Conservation (phyloP, 2,797 vertebrate genomes). For the Falco naumanni region DNA sequence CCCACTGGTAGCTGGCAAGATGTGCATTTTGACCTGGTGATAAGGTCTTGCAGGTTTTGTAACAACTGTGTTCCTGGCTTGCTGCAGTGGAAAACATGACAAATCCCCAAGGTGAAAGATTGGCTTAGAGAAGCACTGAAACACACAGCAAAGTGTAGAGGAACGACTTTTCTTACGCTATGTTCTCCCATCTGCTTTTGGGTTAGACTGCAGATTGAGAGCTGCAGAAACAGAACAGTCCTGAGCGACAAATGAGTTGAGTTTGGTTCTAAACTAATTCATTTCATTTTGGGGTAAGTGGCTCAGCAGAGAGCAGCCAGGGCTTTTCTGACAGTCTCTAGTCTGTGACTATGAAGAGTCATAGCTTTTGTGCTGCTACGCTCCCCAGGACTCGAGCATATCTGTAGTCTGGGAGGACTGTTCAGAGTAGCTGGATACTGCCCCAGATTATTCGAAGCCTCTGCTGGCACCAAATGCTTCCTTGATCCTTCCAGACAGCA, state of each 20-base stretch:
- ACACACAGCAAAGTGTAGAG: not conserved
- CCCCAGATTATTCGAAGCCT: not conserved
- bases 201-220: fast-evolving
- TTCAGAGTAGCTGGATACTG: not conserved
- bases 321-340: not conserved
- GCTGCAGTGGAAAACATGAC: fast-evolving
- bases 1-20: not conserved
- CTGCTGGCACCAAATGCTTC: not conserved
- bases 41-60: not conserved
- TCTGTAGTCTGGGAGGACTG: not conserved
- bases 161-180: not conserved
- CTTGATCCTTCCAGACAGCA: not conserved
- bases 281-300: not conserved
- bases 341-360: not conserved
- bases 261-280: not conserved
- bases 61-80: not conserved
- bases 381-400: not conserved
- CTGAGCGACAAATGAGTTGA: not conserved
- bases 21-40: not conserved
- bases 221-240: not conserved
- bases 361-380: not conserved
- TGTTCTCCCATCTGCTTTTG: not conserved
- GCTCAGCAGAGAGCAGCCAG: not conserved
- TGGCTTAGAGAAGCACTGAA: not conserved
- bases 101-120: not conserved